Evolutionary conservation across 2,888 invertebrate genomes (phyloP).

Genomic region (Philopedon plagiatum): DNA sequence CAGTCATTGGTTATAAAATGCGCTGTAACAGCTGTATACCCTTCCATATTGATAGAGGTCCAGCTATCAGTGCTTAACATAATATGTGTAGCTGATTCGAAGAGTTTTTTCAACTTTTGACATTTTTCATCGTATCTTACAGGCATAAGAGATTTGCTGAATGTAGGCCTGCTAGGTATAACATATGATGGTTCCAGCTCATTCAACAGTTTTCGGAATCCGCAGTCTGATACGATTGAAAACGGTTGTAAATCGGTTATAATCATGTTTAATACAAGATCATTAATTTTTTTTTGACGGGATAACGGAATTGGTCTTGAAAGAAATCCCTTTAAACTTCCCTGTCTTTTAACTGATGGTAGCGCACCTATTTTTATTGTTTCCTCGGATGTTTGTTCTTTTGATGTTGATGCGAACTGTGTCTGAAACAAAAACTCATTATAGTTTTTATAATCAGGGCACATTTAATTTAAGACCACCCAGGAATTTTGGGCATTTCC

Average conservation of each 20-base stretch:
- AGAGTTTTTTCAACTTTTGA: slow-evolving; percentile 31
- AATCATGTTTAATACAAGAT: no score
- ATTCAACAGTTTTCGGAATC: slow-evolving; percentile 32
- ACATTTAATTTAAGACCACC: no score
- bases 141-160: slow-evolving; percentile 32
- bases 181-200: slow-evolving; percentile 38
- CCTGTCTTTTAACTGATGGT: slow-evolving; percentile 32
- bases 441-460: no score
- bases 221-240: slow-evolving; percentile 28
- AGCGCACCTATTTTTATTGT: no score
- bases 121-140: slow-evolving; percentile 27
- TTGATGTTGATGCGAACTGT: no score
- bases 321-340: slow-evolving; percentile 33
- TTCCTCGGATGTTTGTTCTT: no score
- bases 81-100: slow-evolving; percentile 15
- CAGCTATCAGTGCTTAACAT: slow-evolving; percentile 38
- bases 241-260: no score
- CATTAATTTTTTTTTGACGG: slow-evolving; percentile 37
- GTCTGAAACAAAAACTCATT: no score
- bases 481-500: no score
- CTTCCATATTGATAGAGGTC: slow-evolving; percentile 35
- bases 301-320: slow-evolving; percentile 28
- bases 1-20: slow-evolving; percentile 47
- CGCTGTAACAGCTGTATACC: slow-evolving; percentile 33
- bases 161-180: no score